Percentiles rank a stretch among this genome's conserved stretches.
Conservation (phyloP, 1,140 invertebrate genomes). For the Bathynomus jamesi region DNA sequence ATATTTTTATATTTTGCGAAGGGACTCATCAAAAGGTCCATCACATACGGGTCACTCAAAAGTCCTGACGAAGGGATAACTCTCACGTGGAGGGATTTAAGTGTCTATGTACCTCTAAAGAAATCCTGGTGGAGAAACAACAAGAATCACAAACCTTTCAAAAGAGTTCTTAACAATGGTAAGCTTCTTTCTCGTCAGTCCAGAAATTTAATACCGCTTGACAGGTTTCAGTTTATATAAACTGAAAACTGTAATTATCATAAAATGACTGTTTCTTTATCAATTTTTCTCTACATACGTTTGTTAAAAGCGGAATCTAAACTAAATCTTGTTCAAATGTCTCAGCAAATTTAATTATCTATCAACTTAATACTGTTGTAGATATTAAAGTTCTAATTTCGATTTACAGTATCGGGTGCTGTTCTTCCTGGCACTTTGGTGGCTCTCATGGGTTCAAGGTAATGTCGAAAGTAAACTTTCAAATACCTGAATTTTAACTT, state of each 20-base stretch:
- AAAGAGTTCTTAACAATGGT: slow-evolving; percentile 36
- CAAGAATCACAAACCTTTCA: slow-evolving; percentile 27
- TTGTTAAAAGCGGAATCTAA: too few species aligned
- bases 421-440: slow-evolving; percentile 44
- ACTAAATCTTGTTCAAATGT: too few species aligned
- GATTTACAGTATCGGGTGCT: slow-evolving; percentile 45
- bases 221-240: too few species aligned
- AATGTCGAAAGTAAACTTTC: slow-evolving; percentile 5
- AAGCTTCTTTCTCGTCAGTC: too few species aligned
- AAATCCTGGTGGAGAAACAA: slow-evolving; percentile 42
- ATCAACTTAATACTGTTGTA: too few species aligned
- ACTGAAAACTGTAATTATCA: too few species aligned
- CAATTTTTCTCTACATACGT: too few species aligned
- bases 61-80: slow-evolving; percentile 50
- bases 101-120: slow-evolving; percentile 53
- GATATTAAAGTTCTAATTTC: too few species aligned
- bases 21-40: neutral
- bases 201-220: too few species aligned
- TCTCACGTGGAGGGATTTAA: slow-evolving; percentile 62
- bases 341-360: too few species aligned
- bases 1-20: neutral
- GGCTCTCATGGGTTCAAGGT: slow-evolving; percentile 46
- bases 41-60: neutral
- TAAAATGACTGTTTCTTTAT: too few species aligned
- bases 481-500: neutral